These are phyloP conservation scores for Ochlodes sylvanus DNA, from an alignment of 2,888 invertebrate genomes.

Conservation along the genomic window DNA sequence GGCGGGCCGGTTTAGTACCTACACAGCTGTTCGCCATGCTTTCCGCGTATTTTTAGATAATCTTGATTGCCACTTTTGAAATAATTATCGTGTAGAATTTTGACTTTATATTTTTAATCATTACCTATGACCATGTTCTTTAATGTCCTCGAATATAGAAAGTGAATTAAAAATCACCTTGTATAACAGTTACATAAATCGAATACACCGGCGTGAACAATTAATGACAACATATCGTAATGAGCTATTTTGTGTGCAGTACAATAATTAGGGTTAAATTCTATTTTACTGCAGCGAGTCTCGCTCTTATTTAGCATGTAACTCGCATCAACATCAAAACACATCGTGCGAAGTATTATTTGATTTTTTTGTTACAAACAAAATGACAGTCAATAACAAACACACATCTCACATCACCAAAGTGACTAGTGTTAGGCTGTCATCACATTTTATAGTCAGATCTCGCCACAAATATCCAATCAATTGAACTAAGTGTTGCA, in stretches of 20 bases:
- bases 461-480: constrained; percentile 14
- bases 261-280: neutral
- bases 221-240: neutral
- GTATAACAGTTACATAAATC: no score
- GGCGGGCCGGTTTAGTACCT: no score
- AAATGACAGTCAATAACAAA: constrained; percentile 21
- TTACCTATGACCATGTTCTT: no score
- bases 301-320: neutral
- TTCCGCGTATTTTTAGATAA: no score
- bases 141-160: no score
- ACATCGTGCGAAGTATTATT: constrained; percentile 1
- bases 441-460: constrained; percentile 44
- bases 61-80: no score
- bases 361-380: constrained; percentile 9
- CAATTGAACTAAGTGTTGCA: constrained; percentile 24
- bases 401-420: constrained; percentile 41
- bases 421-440: constrained; percentile 43
- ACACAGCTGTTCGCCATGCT: no score
- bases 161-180: no score
- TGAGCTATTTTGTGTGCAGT: neutral
- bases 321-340: neutral
- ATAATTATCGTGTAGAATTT: no score
- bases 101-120: no score
- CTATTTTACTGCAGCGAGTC: neutral
- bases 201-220: neutral